phyloP scores from a whole-genome alignment of 1,140 invertebrate genomes.

The Caenorhabditis tropicalis region DNA sequence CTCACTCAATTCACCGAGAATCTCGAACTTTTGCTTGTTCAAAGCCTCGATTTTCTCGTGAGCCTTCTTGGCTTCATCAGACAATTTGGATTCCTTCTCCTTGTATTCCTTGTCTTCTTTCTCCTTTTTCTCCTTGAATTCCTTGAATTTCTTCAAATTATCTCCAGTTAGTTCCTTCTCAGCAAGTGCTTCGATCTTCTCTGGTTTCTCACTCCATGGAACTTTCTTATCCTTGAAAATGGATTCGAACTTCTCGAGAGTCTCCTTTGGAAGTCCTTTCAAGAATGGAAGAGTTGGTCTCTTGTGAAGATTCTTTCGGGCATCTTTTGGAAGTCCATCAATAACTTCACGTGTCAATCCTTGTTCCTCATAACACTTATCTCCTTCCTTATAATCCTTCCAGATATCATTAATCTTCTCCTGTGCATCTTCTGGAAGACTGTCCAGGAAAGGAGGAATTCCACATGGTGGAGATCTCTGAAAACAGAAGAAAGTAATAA shows the following conservation, averaged over 20 bases:
- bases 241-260: slow-evolving; percentile 14
- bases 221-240: slow-evolving; percentile 45
- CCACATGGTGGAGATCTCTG: slow-evolving; percentile 49
- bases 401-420: slow-evolving; percentile 50
- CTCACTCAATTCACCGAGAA: slow-evolving; percentile 21
- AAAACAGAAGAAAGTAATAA: not conserved
- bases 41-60: slow-evolving; percentile 47
- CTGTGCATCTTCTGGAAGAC: slow-evolving; percentile 46
- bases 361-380: slow-evolving; percentile 51
- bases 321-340: slow-evolving; percentile 44
- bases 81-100: slow-evolving; percentile 48
- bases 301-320: slow-evolving; percentile 45
- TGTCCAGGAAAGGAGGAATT: slow-evolving; percentile 41
- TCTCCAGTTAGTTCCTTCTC: slow-evolving; percentile 47
- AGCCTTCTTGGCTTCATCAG: slow-evolving; percentile 46
- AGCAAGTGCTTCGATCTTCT: slow-evolving; percentile 50
- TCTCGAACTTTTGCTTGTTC: slow-evolving; percentile 46
- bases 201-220: slow-evolving; percentile 30
- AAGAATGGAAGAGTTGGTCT: slow-evolving; percentile 45
- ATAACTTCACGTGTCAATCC: slow-evolving; percentile 48
- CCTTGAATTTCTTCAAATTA: slow-evolving; percentile 43
- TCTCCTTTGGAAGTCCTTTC: slow-evolving; percentile 30
- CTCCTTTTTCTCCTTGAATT: slow-evolving; percentile 48
- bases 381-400: slow-evolving; percentile 54
- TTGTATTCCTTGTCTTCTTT: slow-evolving; percentile 23